These are phyloP conservation scores for Etheostoma perlongum DNA, from an alignment of 2,797 vertebrate species.

Conservation along the genomic window DNA sequence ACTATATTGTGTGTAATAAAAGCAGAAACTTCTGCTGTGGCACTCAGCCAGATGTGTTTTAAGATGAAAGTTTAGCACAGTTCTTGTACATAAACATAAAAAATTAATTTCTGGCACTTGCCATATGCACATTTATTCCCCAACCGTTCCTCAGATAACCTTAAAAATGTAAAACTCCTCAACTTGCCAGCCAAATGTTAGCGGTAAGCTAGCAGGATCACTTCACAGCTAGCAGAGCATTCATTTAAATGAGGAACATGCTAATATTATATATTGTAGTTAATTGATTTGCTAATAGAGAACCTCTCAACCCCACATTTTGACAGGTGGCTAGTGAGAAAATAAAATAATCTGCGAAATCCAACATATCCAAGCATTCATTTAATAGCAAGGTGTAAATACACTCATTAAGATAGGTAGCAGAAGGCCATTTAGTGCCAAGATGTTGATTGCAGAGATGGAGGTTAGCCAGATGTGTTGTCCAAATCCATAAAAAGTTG, in stretches of 20 bases:
- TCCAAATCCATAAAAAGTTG: conserved; percentile 37
- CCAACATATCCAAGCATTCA: conserved; percentile 19
- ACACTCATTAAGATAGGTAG: conserved; percentile 35
- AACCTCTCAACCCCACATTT: conserved; percentile 28
- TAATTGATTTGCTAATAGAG: conserved; percentile 47
- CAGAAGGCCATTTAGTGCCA: conserved; percentile 13
- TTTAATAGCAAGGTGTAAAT: conserved; percentile 42
- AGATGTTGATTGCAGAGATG: conserved; percentile 38
- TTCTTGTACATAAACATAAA: neutral
- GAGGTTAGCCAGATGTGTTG: conserved; percentile 51
- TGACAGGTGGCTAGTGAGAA: conserved; percentile 19
- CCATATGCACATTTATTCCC: conserved; percentile 14
- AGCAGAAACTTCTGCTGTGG: neutral
- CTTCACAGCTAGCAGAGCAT: neutral
- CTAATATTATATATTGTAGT: conserved; percentile 21
- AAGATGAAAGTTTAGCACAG: conserved; percentile 4
- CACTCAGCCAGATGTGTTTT: conserved; percentile 1
- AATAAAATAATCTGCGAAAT: conserved; percentile 34
- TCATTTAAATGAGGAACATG: conserved; percentile 12
- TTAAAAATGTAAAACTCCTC: neutral
- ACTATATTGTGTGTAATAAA: neutral
- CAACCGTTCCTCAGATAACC: neutral
- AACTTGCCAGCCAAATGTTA: neutral
- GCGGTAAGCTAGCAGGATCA: neutral
- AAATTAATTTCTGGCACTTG: neutral